phyloP scores from a whole-genome alignment of 1,140 invertebrate genomes.

The Triops cancriformis region DNA sequence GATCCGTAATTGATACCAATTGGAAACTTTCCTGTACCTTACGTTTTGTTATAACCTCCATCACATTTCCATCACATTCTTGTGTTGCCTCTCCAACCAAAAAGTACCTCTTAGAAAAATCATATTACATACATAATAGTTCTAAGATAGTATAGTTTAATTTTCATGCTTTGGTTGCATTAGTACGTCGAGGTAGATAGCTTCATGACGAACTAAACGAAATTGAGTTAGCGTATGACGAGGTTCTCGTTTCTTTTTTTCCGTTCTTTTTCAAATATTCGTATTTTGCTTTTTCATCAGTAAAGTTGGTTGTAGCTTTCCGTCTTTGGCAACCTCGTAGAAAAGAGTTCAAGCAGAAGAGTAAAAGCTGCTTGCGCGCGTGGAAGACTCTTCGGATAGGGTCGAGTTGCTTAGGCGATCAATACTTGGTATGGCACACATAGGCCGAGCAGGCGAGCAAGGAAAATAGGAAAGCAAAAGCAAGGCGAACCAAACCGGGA shows the following conservation, averaged over 20 bases:
- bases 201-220: too few species aligned
- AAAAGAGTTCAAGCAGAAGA: background rate
- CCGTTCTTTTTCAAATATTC: background rate
- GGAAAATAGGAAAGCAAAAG: background rate
- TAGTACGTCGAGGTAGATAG: too few species aligned
- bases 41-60: too few species aligned
- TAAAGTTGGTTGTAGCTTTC: background rate
- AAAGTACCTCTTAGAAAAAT: too few species aligned
- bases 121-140: too few species aligned
- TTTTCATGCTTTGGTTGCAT: too few species aligned
- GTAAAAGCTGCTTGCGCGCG: background rate
- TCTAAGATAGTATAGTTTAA: too few species aligned
- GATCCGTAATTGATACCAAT: background rate
- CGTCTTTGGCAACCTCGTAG: background rate
- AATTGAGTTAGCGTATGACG: background rate
- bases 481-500: background rate
- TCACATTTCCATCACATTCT: too few species aligned
- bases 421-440: conserved; percentile 5
- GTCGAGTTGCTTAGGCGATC: background rate
- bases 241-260: background rate
- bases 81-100: too few species aligned
- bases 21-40: too few species aligned
- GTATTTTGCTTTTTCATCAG: background rate
- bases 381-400: background rate
- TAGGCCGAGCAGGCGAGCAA: background rate